These are phyloP conservation scores for Macroteleia sp. DNA, from an alignment of 2,888 invertebrate species.

Conservation along the genomic window DNA sequence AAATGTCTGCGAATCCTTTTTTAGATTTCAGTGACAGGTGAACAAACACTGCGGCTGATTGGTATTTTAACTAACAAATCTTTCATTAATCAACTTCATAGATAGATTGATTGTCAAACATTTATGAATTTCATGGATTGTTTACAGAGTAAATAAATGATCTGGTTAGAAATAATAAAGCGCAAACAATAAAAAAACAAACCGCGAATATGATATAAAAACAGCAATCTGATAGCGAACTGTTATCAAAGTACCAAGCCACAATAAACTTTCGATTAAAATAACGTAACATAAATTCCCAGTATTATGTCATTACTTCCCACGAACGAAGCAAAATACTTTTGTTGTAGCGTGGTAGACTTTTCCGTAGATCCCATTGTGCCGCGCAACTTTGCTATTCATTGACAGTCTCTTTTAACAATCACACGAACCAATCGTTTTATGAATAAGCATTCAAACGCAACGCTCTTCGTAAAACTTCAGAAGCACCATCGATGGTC, in stretches of 20 bases:
- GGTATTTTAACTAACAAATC: too few species aligned
- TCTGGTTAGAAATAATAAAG: slow-evolving; percentile 48
- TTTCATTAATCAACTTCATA: too few species aligned
- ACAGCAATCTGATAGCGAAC: slow-evolving; percentile 12
- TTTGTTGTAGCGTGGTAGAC: slow-evolving; percentile 21
- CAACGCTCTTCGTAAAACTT: slow-evolving; percentile 43
- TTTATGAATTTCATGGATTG: too few species aligned
- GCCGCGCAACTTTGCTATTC: slow-evolving; percentile 31
- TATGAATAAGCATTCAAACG: slow-evolving; percentile 53
- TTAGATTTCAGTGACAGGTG: too few species aligned
- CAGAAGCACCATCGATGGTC: slow-evolving; percentile 42
- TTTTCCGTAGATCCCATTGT: slow-evolving; percentile 35
- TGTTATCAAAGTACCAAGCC: slow-evolving; percentile 18
- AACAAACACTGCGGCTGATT: too few species aligned
- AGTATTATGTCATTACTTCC: slow-evolving; percentile 27
- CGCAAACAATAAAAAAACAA: slow-evolving; percentile 16
- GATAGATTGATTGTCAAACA: too few species aligned
- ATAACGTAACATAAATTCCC: slow-evolving; percentile 30
- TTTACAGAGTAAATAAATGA: slow-evolving; percentile 42
- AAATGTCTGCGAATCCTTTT: too few species aligned
- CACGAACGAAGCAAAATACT: slow-evolving; percentile 29
- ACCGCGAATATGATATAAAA: slow-evolving; percentile 31
- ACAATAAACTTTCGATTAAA: slow-evolving; percentile 48
- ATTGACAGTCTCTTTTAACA: slow-evolving; percentile 44
- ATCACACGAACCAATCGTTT: slow-evolving; percentile 40